Conservation (phyloP, 2,888 invertebrate genomes). For the Carcina quercana region DNA sequence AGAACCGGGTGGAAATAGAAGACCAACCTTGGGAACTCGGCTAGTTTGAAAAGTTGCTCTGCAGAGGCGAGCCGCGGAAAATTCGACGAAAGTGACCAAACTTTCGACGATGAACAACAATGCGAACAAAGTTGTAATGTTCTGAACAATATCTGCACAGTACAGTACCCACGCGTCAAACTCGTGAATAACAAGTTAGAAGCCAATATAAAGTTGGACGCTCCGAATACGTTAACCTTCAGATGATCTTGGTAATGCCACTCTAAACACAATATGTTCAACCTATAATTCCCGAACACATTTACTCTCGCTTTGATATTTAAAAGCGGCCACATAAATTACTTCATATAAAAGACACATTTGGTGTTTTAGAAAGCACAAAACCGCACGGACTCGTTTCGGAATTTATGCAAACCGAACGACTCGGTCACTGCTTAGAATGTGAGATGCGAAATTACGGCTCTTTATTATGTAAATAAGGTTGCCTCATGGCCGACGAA, state of each 20-base stretch:
- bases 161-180: conserved; percentile 22
- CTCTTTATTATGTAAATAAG: conserved; percentile 42
- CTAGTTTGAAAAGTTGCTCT: conserved; percentile 48
- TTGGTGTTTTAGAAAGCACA: conserved; percentile 23
- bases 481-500: conserved; percentile 30
- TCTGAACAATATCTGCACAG: conserved; percentile 45
- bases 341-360: conserved; percentile 7
- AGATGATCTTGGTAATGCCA: conserved; percentile 7
- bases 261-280: conserved; percentile 3
- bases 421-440: conserved; percentile 25
- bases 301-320: conserved; percentile 5
- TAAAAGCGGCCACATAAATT: background rate
- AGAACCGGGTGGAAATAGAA: conserved; percentile 23
- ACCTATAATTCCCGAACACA: background rate
- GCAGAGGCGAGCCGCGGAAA: conserved; percentile 31
- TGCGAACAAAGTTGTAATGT: conserved; percentile 44
- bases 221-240: conserved; percentile 19
- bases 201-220: conserved; percentile 44
- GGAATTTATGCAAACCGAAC: conserved; percentile 30
- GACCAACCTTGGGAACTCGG: conserved; percentile 47
- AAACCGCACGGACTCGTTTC: conserved; percentile 19
- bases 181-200: conserved; percentile 34
- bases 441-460: conserved; percentile 28
- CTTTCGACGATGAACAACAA: conserved; percentile 47
- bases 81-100: conserved; percentile 50